A percentile compares a stretch with the other conserved stretches of the same genome.
phyloP scores from a whole-genome alignment of 2,888 invertebrate genomes.

The Scrobipalpa atriplicella region DNA sequence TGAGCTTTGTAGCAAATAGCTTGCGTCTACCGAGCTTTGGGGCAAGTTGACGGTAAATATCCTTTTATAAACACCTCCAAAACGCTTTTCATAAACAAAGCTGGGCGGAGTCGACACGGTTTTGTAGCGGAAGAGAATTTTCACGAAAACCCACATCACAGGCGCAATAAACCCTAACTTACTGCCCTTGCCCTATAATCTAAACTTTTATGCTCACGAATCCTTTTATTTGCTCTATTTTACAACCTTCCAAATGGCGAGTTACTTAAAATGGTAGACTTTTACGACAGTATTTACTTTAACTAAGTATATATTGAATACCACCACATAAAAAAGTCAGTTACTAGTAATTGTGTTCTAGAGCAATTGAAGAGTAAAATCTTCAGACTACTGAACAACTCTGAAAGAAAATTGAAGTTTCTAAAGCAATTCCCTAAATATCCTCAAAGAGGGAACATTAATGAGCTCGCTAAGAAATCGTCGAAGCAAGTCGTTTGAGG shows the following conservation, averaged over 20 bases:
- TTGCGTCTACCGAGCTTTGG: background rate
- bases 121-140: slow-evolving; percentile 43
- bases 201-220: slow-evolving; percentile 44
- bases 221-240: slow-evolving; percentile 39
- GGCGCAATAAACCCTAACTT: slow-evolving; percentile 49
- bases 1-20: slow-evolving; percentile 5
- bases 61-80: slow-evolving; percentile 21
- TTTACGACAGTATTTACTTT: background rate
- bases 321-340: background rate
- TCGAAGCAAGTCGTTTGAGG: slow-evolving; percentile 18
- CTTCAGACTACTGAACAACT: background rate
- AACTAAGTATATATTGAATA: background rate
- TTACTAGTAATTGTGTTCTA: background rate
- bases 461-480: slow-evolving; percentile 18
- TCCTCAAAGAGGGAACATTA: slow-evolving; percentile 7
- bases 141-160: slow-evolving; percentile 44
- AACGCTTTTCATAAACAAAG: slow-evolving; percentile 26
- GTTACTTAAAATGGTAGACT: background rate
- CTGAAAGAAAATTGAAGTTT: slow-evolving; percentile 14
- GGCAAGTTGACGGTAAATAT: slow-evolving; percentile 23
- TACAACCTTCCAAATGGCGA: slow-evolving; percentile 25
- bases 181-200: slow-evolving; percentile 44
- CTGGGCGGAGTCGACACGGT: slow-evolving; percentile 17
- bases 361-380: background rate
- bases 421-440: slow-evolving; percentile 19